Conservation (phyloP, 2,888 invertebrate species). For the Schizotus pectinicornis region DNA sequence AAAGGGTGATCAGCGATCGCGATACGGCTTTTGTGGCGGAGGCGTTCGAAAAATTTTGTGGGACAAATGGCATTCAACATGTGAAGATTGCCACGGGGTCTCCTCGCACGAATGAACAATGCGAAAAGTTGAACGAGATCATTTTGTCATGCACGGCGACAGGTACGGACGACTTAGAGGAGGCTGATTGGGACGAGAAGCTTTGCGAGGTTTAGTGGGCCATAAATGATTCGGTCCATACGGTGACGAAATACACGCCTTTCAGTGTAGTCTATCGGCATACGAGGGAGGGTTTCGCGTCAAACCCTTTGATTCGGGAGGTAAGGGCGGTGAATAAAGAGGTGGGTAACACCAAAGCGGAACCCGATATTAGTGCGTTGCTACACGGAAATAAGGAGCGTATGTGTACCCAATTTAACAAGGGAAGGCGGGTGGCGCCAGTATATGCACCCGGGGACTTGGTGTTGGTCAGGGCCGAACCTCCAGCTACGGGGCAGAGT, state of each 20-base stretch:
- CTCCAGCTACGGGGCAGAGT: too few species aligned
- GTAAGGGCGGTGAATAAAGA: too few species aligned
- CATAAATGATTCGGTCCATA: conserved; percentile 37
- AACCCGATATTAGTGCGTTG: too few species aligned
- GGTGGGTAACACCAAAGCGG: too few species aligned
- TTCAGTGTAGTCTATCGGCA: conserved; percentile 33
- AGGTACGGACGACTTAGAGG: conserved; percentile 27
- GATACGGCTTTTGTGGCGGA: conserved; percentile 29
- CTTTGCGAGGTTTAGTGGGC: conserved; percentile 37
- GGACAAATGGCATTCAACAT: conserved; percentile 22
- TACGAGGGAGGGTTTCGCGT: conserved; percentile 9
- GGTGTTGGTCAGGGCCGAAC: too few species aligned
- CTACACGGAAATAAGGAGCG: too few species aligned
- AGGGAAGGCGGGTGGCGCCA: too few species aligned
- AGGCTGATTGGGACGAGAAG: conserved; percentile 37
- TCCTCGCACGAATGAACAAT: conserved; percentile 23
- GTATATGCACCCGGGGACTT: too few species aligned
- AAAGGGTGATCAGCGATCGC: conserved; percentile 25
- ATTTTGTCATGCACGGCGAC: conserved; percentile 2
- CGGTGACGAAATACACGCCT: conserved; percentile 31
- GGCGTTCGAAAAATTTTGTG: conserved; percentile 24
- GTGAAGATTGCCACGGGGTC: conserved; percentile 26
- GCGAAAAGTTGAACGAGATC: conserved; percentile 20
- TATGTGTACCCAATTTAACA: too few species aligned
- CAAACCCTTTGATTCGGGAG: too few species aligned